Conservation (phyloP, 2,113 vertebrate genomes). For the Raja brachyura region DNA sequence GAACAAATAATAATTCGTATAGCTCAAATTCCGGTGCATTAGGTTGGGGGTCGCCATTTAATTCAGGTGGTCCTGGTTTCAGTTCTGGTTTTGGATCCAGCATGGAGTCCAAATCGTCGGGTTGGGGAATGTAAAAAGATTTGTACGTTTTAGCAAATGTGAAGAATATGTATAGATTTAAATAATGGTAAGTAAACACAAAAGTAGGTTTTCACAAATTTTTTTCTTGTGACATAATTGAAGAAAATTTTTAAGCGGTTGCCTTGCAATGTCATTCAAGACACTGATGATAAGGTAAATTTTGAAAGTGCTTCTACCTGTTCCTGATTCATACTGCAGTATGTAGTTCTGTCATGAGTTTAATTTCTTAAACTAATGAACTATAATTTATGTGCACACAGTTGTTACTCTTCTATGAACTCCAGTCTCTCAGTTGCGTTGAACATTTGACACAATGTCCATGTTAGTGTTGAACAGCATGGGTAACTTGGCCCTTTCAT, state of each 20-base stretch:
- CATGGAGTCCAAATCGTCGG: conserved; percentile 94
- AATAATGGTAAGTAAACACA: conserved; percentile 72
- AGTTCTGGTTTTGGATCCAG: conserved; percentile 86
- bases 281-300: conserved; percentile 11
- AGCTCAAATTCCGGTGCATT: conserved; percentile 78
- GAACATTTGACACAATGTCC: neutral
- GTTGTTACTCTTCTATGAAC: neutral
- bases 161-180: neutral
- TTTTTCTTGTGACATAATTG: conserved; percentile 45
- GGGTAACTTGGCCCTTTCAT: neutral
- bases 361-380: neutral
- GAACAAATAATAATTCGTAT: conserved; percentile 79
- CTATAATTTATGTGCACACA: neutral
- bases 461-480: neutral
- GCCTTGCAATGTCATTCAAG: conserved; percentile 5
- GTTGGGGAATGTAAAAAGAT: conserved; percentile 85
- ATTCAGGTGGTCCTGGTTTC: conserved; percentile 74
- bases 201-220: conserved; percentile 67
- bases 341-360: conserved; percentile 4
- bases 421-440: neutral
- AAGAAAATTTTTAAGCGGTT: conserved; percentile 2
- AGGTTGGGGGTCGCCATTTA: conserved; percentile 84
- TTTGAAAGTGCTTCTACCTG: neutral
- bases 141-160: neutral
- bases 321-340: neutral